Percentiles rank a stretch among this genome's conserved stretches.
phyloP scores from a whole-genome alignment of 2,113 vertebrate species.

The Silurus glanis region DNA sequence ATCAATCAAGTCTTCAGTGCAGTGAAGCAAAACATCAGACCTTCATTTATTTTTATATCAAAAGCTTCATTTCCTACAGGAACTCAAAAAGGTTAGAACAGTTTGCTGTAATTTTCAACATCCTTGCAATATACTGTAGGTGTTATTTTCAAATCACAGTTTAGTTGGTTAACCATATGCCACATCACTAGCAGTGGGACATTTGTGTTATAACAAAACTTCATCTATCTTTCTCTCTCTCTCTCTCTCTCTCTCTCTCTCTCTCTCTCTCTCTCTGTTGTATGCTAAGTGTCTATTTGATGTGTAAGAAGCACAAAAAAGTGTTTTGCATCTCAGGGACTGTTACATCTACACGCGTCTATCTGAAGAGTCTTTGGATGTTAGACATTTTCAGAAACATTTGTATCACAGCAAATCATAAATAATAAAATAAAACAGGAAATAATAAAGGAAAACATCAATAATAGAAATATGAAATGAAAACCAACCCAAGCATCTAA shows the following conservation, averaged over 20 bases:
- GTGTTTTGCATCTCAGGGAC: slow-evolving; percentile 9
- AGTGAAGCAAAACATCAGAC: slow-evolving; percentile 36
- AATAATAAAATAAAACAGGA: neutral
- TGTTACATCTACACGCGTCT: slow-evolving; percentile 17
- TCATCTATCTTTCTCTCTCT: neutral
- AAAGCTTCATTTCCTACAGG: slow-evolving; percentile 10
- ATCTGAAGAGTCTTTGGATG: slow-evolving; percentile 20
- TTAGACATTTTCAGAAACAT: slow-evolving; percentile 13
- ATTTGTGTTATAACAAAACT: slow-evolving; percentile 2
- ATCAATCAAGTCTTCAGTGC: slow-evolving; percentile 46
- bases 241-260: neutral
- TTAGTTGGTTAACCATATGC: slow-evolving; percentile 11
- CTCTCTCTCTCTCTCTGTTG: neutral
- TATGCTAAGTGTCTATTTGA: slow-evolving; percentile 25
- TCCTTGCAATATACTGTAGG: neutral
- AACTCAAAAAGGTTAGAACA: slow-evolving; percentile 13
- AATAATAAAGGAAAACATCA: neutral
- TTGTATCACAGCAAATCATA: neutral
- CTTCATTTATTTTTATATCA: slow-evolving; percentile 32
- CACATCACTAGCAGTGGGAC: neutral
- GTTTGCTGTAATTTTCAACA: neutral
- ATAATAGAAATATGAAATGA: neutral
- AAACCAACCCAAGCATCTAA: neutral
- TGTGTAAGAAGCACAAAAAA: slow-evolving; percentile 11
- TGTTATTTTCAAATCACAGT: neutral